Base-by-base conservation (phyloP, 2,113 vertebrate species). In the Tinamus guttatus region DNA sequence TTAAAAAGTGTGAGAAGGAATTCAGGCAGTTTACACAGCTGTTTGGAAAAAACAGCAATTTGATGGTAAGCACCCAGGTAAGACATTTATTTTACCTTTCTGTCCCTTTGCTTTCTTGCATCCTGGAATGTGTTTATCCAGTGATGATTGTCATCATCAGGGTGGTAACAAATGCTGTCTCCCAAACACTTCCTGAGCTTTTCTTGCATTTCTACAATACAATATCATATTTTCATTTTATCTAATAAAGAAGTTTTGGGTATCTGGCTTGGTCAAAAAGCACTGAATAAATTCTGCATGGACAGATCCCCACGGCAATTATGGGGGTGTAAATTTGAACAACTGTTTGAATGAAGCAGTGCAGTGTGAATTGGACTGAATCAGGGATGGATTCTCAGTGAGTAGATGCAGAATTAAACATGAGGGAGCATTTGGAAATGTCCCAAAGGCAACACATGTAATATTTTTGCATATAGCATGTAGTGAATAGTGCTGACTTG, bases 1-100 rank as follows among this genome's bases (percentile, higher is more conserved):
- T 99, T 81, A 97, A 97, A 91, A 98, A 97, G 88, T 98, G 98
- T 38, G 98, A 99, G 85, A 98, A 97, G 79, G 98, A 98, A 63
- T 97, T 98, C 94, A 98, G 95, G 36, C 98, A 98, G 47, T 97
- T 98, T 88, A 73, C 97, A 17, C 98, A 98, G 68, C 81, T 98
- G 22, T 96, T 98, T 88, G 97, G 97, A 88, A 98, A 97, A 95
- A 98, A 98, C 47, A 98, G 97, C 91, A 98, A 84, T 90, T 92
- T 98, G 93, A 97, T 98, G 73, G 94, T 97, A 84, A 98, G 96
- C 76, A 97, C 98, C n/a, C 98, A 99, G 98, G 98, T 99, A 83
- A 97, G 95, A 95, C 47, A n/a, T 17, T 43, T 19, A 28, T 80
- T 94, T 82, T 85, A 18, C 25, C 17, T n/a, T 56, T 79, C 81